phyloP scores from a whole-genome alignment of 2,113 vertebrate species.

The Erpornis zantholeuca region DNA sequence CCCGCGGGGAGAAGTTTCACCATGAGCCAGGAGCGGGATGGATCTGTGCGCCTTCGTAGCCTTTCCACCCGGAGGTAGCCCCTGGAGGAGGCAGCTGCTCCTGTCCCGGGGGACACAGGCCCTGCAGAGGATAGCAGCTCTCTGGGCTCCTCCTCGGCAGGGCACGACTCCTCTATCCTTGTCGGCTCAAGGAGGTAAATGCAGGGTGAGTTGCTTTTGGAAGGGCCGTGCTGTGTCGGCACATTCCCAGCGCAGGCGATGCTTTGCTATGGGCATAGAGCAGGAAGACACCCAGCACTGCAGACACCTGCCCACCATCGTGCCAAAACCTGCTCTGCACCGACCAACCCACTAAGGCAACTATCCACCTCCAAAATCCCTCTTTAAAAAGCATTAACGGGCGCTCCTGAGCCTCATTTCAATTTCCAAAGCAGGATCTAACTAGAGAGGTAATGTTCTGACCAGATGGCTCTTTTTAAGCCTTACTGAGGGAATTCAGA shows the following conservation, averaged over 20 bases:
- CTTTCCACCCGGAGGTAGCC: background rate
- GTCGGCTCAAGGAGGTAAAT: accelerated
- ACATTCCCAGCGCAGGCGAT: accelerated
- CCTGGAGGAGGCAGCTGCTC: background rate
- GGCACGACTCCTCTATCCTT: background rate
- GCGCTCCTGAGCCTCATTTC: conserved; percentile 23
- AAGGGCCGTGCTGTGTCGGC: accelerated
- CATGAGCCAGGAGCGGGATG: accelerated
- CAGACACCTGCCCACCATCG: background rate
- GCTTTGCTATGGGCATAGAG: background rate
- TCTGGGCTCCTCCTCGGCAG: background rate
- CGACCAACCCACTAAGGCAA: background rate
- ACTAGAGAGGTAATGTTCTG: conserved; percentile 62
- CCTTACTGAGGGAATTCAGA: conserved; percentile 70
- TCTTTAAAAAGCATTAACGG: background rate
- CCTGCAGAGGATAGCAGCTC: background rate
- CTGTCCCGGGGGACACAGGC: accelerated
- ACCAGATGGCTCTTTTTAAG: conserved; percentile 73
- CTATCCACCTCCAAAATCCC: background rate
- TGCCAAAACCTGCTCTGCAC: background rate
- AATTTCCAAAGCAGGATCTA: conserved; percentile 44
- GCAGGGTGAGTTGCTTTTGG: background rate
- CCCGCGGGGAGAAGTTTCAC: background rate
- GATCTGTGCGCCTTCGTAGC: background rate
- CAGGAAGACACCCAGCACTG: background rate